These are phyloP conservation scores for Megaceryle torquata DNA, from an alignment of 2,113 vertebrate species.

Conservation along the genomic window DNA sequence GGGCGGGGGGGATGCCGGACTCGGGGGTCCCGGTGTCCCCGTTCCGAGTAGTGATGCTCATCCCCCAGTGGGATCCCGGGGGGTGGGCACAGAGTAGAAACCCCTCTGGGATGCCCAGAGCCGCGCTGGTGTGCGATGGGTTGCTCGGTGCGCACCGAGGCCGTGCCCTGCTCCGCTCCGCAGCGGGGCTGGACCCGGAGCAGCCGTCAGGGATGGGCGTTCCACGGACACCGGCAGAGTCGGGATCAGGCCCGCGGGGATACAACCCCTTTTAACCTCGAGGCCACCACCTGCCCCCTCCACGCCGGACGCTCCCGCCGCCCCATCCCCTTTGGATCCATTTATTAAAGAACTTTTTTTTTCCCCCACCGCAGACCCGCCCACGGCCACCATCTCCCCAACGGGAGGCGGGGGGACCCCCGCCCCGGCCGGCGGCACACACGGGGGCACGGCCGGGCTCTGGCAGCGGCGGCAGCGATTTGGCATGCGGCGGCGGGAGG, in stretches of 20 bases:
- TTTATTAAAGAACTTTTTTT: not conserved
- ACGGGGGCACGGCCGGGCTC: not conserved
- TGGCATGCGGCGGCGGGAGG: constrained; percentile 44
- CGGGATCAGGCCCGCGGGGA: not conserved
- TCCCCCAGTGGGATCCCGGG: fast-evolving
- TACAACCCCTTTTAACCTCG: fast-evolving
- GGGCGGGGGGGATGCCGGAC: not conserved
- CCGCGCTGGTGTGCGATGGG: fast-evolving
- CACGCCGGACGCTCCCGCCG: fast-evolving
- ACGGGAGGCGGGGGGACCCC: not conserved
- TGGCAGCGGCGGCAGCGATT: constrained; percentile 24
- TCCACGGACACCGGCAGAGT: fast-evolving
- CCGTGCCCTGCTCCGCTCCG: not conserved
- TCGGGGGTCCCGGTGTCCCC: not conserved
- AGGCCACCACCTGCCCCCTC: fast-evolving
- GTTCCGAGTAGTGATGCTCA: fast-evolving
- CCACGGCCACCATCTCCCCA: fast-evolving
- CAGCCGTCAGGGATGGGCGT: not conserved
- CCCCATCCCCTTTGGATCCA: not conserved
- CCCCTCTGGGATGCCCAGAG: not conserved
- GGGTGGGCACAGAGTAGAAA: fast-evolving
- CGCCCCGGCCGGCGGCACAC: not conserved
- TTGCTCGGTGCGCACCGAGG: fast-evolving
- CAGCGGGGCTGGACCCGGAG: not conserved
- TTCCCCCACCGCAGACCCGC: fast-evolving